A percentile compares a stretch with the other conserved stretches of the same genome.
These are phyloP conservation scores for Genyomyrus donnyi DNA, from an alignment of 2,113 vertebrate species.

Conservation along the genomic window DNA sequence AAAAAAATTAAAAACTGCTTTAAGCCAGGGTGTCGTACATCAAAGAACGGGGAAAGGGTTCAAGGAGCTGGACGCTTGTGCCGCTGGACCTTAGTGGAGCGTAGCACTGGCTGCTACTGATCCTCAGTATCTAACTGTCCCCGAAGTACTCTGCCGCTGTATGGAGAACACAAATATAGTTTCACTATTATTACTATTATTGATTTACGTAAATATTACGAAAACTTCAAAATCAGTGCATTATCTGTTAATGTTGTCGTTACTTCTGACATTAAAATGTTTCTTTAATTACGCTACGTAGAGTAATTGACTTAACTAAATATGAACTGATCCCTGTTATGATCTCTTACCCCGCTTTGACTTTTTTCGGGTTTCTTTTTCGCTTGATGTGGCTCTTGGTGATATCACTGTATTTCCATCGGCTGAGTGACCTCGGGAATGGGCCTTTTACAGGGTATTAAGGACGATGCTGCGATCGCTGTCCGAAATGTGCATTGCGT, in stretches of 20 bases:
- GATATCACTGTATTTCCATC: slow-evolving; percentile 24
- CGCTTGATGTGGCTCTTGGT: slow-evolving; percentile 10
- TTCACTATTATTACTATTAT: slow-evolving; percentile 12
- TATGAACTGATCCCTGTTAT: slow-evolving; percentile 27
- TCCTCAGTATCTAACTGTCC: slow-evolving; percentile 44
- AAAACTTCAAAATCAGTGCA: slow-evolving; percentile 14
- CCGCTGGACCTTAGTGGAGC: slow-evolving; percentile 31
- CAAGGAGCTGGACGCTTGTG: not conserved
- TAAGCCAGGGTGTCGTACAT: slow-evolving; percentile 10
- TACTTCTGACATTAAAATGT: slow-evolving; percentile 34
- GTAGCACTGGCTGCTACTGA: slow-evolving; percentile 60
- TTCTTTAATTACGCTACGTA: slow-evolving; percentile 42
- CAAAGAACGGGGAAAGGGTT: slow-evolving; percentile 3
- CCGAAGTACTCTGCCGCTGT: slow-evolving; percentile 25
- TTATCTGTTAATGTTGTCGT: slow-evolving; percentile 26
- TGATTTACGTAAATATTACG: slow-evolving; percentile 24
- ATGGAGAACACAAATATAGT: slow-evolving; percentile 19
- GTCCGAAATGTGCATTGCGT: not conserved
- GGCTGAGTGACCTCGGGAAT: slow-evolving; percentile 11
- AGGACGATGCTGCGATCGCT: slow-evolving; percentile 22
- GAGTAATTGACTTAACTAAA: slow-evolving; percentile 35
- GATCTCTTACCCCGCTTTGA: slow-evolving; percentile 31
- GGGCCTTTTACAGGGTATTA: slow-evolving; percentile 13
- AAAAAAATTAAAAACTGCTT: slow-evolving; percentile 23
- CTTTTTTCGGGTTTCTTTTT: slow-evolving; percentile 28